Percentiles rank a stretch among this genome's conserved stretches.
phyloP scores from a whole-genome alignment of 2,888 invertebrate species.

The Ganaspis brasiliensis region DNA sequence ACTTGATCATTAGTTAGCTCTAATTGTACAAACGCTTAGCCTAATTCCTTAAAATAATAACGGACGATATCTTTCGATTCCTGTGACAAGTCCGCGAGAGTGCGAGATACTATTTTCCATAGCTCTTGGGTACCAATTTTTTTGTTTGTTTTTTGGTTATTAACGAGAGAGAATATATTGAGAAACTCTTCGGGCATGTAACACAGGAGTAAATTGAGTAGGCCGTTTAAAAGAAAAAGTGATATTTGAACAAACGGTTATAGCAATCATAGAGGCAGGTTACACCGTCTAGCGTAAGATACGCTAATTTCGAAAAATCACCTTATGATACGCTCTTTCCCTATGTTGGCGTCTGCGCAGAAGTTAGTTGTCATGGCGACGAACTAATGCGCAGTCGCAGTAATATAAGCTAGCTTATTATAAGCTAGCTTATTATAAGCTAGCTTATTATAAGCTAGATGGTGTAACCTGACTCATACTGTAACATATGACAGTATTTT shows the following conservation, averaged over 20 bases:
- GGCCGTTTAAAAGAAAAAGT: constrained; percentile 14
- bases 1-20: constrained; percentile 64
- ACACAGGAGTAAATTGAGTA: constrained; percentile 39
- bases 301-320: too few species aligned
- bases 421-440: too few species aligned
- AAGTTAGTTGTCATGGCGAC: too few species aligned
- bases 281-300: too few species aligned
- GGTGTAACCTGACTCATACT: constrained; percentile 9
- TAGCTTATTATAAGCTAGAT: too few species aligned
- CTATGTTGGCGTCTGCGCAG: too few species aligned
- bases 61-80: constrained; percentile 40
- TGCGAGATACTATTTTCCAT: constrained; percentile 25
- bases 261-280: too few species aligned
- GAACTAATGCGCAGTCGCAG: too few species aligned
- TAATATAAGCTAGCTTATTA: too few species aligned
- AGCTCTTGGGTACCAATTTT: constrained; percentile 44
- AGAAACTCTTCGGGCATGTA: constrained; percentile 39
- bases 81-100: constrained; percentile 46
- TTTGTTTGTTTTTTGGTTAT: background rate
- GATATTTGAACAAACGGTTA: constrained; percentile 37
- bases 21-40: constrained; percentile 67
- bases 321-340: too few species aligned
- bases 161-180: constrained; percentile 9
- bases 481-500: constrained; percentile 30
- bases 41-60: constrained; percentile 53